Evolutionary conservation across 1,140 invertebrate genomes (phyloP).

Genomic region (Aradophagus sp.): DNA sequence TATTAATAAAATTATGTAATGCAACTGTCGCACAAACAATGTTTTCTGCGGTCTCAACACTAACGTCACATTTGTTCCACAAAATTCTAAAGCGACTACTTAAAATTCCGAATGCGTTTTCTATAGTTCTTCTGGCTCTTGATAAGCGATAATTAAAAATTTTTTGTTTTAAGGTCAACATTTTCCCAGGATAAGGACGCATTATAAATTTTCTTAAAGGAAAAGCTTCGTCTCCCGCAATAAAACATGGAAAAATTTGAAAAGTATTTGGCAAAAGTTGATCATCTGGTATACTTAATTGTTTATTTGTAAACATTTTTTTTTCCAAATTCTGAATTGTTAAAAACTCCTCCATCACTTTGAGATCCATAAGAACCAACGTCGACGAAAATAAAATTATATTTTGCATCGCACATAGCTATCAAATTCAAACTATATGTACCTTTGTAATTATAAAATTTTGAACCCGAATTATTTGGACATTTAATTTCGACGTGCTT

Average conservation of each 20-base stretch:
- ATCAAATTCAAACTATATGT: constrained; percentile 70
- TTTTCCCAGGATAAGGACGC: constrained; percentile 65
- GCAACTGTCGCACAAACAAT: constrained; percentile 9
- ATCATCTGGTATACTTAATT: constrained; percentile 17
- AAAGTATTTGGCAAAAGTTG: constrained; percentile 28
- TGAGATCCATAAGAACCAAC: constrained; percentile 40
- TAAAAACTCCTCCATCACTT: constrained; percentile 50
- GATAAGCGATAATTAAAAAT: constrained; percentile 65
- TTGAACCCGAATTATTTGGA: constrained; percentile 3
- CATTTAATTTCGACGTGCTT: not conserved
- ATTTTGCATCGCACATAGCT: constrained; percentile 63
- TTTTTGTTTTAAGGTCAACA: constrained; percentile 58
- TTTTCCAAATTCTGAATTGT: constrained; percentile 39
- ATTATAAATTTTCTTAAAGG: constrained; percentile 66
- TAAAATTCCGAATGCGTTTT: constrained; percentile 42
- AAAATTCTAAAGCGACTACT: constrained; percentile 30
- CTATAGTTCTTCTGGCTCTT: constrained; percentile 9
- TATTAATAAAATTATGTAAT: constrained; percentile 22
- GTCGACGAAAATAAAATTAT: constrained; percentile 43
- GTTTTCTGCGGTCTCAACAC: not conserved
- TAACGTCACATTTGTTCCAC: constrained; percentile 2
- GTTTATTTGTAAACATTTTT: constrained; percentile 11
- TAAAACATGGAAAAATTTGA: constrained; percentile 50
- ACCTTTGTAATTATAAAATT: constrained; percentile 76
- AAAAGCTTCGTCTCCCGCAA: constrained; percentile 74